phyloP scores from a whole-genome alignment of 2,113 vertebrate genomes.

The Apteryx owenii region DNA sequence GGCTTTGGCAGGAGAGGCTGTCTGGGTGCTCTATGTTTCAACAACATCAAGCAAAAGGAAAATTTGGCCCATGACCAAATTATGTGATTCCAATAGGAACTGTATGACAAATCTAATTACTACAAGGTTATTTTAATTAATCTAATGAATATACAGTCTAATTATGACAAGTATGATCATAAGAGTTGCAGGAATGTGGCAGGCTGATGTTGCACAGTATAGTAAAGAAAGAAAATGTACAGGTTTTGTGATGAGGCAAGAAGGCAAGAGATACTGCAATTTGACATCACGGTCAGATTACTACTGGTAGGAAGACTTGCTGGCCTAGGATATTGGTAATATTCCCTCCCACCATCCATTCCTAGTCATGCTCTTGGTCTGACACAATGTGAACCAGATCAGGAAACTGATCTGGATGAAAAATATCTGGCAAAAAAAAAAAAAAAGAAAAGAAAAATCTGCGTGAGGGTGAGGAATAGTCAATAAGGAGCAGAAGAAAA shows the following conservation, averaged over 20 bases:
- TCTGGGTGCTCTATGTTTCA: neutral
- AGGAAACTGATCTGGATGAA: neutral
- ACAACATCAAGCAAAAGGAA: neutral
- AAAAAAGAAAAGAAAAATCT: neutral
- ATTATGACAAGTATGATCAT: neutral
- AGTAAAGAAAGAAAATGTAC: accelerated
- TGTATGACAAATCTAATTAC: neutral
- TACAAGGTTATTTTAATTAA: neutral
- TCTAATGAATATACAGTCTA: neutral
- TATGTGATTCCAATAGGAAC: neutral
- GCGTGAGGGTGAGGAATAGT: neutral
- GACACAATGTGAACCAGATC: neutral
- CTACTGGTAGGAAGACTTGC: neutral
- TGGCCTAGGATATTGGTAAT: neutral
- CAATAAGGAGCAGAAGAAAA: neutral
- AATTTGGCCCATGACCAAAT: neutral
- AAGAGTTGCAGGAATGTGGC: neutral
- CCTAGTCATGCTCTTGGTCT: too few relatives aligned
- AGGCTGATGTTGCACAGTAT: neutral
- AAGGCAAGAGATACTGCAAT: neutral
- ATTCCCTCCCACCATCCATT: neutral
- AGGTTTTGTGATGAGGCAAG: neutral
- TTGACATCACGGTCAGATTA: neutral
- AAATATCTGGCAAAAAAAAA: neutral
- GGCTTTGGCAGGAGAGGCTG: neutral